Evolutionary conservation across 2,888 invertebrate genomes (phyloP).

Genomic region (Leucoma salicis): DNA sequence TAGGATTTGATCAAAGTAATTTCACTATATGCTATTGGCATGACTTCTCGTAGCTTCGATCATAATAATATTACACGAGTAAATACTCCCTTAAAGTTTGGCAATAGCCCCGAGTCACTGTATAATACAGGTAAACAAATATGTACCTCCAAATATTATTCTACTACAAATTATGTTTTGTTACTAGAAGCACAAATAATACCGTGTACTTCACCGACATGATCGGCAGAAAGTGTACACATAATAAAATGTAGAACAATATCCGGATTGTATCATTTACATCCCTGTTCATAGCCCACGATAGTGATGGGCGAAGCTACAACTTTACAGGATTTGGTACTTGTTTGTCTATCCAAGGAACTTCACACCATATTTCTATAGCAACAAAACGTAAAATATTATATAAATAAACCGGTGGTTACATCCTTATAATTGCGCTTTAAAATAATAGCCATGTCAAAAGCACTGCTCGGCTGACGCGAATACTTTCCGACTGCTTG

Average conservation of each 20-base stretch:
- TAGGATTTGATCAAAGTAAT: too few relatives aligned
- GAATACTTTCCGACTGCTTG: conserved; percentile 75
- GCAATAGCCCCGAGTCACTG: conserved; percentile 12
- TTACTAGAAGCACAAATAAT: conserved; percentile 19
- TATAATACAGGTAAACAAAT: background rate
- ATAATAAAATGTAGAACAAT: conserved; percentile 42
- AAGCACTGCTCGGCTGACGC: conserved; percentile 66
- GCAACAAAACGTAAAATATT: conserved; percentile 27
- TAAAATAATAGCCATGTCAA: conserved; percentile 74
- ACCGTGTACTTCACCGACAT: conserved; percentile 13
- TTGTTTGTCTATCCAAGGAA: conserved; percentile 12
- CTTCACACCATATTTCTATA: conserved; percentile 16
- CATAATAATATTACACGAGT: background rate
- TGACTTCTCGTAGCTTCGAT: too few relatives aligned
- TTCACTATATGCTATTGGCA: too few relatives aligned
- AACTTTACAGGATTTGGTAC: conserved; percentile 29
- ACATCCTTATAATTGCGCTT: conserved; percentile 32
- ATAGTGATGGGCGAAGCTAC: conserved; percentile 40
- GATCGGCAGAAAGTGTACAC: conserved; percentile 18
- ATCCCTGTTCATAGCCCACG: conserved; percentile 47
- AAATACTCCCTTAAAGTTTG: conserved; percentile 18
- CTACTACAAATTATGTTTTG: conserved; percentile 24
- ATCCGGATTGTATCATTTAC: conserved; percentile 50
- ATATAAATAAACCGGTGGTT: conserved; percentile 19
- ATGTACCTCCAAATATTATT: conserved; percentile 11